These are phyloP conservation scores for Scopus umbretta DNA, from an alignment of 2,113 vertebrate species.

Conservation along the genomic window DNA sequence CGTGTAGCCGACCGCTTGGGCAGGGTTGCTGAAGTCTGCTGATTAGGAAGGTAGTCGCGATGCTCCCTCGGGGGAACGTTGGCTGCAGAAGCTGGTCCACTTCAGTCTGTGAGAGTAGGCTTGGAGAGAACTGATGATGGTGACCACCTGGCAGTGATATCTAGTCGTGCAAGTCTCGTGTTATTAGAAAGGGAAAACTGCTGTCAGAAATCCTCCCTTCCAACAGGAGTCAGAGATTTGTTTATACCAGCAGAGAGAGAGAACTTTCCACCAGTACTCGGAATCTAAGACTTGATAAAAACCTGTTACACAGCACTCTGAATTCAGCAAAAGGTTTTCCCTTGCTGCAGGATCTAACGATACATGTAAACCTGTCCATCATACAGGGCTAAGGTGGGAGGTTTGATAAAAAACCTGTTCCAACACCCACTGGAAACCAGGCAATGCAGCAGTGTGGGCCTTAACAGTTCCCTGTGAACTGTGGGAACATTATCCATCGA, in stretches of 20 bases:
- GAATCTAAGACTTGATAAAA: background rate
- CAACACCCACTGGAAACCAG: background rate
- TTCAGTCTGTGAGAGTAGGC: background rate
- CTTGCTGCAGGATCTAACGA: background rate
- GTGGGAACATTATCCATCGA: background rate
- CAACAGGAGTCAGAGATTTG: background rate
- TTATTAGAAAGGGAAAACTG: background rate
- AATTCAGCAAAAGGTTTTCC: background rate
- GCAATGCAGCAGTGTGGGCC: background rate
- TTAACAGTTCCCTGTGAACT: background rate
- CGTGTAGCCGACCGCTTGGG: fast-evolving
- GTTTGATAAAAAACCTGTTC: background rate
- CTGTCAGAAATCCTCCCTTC: background rate
- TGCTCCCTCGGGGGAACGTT: background rate
- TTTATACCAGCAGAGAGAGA: background rate
- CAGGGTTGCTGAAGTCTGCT: background rate
- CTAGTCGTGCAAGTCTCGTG: fast-evolving
- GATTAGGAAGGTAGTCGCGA: background rate
- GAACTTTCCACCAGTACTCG: background rate
- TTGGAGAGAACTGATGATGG: background rate
- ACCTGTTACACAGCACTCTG: background rate
- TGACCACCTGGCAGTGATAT: background rate
- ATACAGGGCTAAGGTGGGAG: background rate
- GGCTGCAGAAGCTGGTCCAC: background rate
- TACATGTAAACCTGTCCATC: background rate